Evolutionary conservation across 2,797 vertebrate genomes (phyloP).

Genomic region (Apogon hyalosoma): DNA sequence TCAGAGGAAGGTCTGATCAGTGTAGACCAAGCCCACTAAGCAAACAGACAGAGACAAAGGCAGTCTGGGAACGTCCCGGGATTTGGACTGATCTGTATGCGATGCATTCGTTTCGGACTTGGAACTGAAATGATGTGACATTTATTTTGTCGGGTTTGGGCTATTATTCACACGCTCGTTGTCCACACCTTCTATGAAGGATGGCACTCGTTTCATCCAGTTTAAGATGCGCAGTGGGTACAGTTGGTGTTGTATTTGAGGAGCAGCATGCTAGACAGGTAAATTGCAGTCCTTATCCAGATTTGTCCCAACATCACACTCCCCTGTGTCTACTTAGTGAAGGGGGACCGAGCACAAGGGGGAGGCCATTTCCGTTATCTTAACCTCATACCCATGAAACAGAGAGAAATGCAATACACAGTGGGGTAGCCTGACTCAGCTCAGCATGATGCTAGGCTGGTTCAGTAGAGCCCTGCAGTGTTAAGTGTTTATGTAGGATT

Average conservation of each 20-base stretch:
- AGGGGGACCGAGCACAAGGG: conserved; percentile 23
- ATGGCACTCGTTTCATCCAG: conserved; percentile 7
- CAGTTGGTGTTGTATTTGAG: conserved; percentile 3
- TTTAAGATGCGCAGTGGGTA: conserved; percentile 35
- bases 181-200: conserved; percentile 3
- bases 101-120: conserved; percentile 6
- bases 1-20: conserved; percentile 20
- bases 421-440: conserved; percentile 10
- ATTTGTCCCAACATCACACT: not conserved
- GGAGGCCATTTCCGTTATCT: conserved; percentile 28
- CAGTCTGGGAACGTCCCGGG: conserved; percentile 30
- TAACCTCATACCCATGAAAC: conserved; percentile 28
- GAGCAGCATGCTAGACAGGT: conserved; percentile 23
- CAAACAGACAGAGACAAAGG: conserved; percentile 11
- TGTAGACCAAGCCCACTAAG: conserved; percentile 5
- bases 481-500: conserved; percentile 14
- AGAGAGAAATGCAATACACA: conserved; percentile 32
- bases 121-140: conserved; percentile 56
- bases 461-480: conserved; percentile 5
- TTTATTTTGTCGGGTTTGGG: conserved; percentile 57
- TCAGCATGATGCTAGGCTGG: conserved; percentile 12
- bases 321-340: conserved; percentile 11
- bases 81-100: conserved; percentile 27
- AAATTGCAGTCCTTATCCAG: conserved; percentile 28
- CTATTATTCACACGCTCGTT: conserved; percentile 23